Conservation (phyloP, 2,797 vertebrate genomes). For the Eupleurogrammus muticus region DNA sequence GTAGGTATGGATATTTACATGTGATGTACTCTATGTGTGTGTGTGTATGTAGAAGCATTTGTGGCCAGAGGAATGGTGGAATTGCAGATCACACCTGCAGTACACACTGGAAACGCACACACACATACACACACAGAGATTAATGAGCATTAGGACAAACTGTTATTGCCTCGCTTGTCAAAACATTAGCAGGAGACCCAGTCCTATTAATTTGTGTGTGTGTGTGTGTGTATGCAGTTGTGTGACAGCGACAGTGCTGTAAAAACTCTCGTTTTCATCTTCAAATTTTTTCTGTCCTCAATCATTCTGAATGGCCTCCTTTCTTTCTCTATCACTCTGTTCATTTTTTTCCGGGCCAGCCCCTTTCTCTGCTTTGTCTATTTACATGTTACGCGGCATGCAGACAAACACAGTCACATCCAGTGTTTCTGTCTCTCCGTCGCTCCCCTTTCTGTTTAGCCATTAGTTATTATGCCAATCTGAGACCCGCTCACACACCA, state of each 20-base stretch:
- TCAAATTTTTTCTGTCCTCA: constrained; percentile 6
- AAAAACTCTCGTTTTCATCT: constrained; percentile 24
- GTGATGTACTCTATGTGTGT: constrained; percentile 3
- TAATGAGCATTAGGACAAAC: constrained; percentile 60
- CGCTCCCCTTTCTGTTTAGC: constrained; percentile 47
- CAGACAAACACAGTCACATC: constrained; percentile 51
- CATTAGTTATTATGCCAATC: constrained; percentile 73
- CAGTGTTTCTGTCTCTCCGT: constrained; percentile 39
- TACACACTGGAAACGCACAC: constrained; percentile 3
- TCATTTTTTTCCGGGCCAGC: not conserved
- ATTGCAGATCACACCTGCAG: constrained; percentile 26
- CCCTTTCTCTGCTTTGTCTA: constrained; percentile 9
- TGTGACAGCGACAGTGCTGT: not conserved
- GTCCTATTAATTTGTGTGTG: constrained; percentile 54
- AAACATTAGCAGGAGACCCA: constrained; percentile 55
- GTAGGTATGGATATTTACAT: too few relatives aligned
- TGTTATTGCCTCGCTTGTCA: constrained; percentile 50
- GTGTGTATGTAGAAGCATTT: constrained; percentile 3
- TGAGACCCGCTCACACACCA: constrained; percentile 55
- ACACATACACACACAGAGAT: constrained; percentile 49
- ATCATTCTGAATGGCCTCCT: constrained; percentile 3
- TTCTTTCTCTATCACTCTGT: not conserved
- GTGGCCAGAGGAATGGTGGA: constrained; percentile 35
- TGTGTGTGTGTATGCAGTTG: constrained; percentile 7
- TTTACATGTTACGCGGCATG: constrained; percentile 43